phyloP scores from a whole-genome alignment of 2,888 invertebrate species.

The Thecophora atra region DNA sequence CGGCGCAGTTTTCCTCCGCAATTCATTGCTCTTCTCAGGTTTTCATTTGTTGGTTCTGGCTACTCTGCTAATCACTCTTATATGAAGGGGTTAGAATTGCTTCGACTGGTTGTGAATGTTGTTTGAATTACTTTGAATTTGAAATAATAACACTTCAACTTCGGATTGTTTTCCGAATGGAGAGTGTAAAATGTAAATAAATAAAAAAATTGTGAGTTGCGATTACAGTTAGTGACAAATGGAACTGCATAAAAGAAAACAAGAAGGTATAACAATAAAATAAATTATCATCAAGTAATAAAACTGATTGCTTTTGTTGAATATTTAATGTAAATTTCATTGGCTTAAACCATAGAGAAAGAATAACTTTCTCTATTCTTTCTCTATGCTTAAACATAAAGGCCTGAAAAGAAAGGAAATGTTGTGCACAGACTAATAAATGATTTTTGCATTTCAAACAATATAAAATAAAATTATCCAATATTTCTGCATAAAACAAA shows the following conservation, averaged over 20 bases:
- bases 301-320: too few species aligned
- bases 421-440: too few species aligned
- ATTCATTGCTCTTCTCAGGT: not conserved
- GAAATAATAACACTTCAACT: not conserved
- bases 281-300: too few species aligned
- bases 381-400: too few species aligned
- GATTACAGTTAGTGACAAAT: not conserved
- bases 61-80: slow-evolving; percentile 22
- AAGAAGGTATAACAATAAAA: too few species aligned
- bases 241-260: too few species aligned
- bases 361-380: too few species aligned
- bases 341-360: too few species aligned
- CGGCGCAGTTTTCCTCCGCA: slow-evolving; percentile 11
- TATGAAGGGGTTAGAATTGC: not conserved
- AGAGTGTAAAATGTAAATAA: not conserved
- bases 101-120: slow-evolving; percentile 29
- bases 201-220: not conserved
- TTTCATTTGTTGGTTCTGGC: slow-evolving; percentile 1
- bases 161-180: not conserved
- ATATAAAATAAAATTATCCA: too few species aligned
- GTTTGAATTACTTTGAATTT: slow-evolving; percentile 18
- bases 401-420: too few species aligned
- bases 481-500: too few species aligned
- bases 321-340: not conserved
- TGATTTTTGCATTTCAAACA: too few species aligned